phyloP scores from a whole-genome alignment of 2,113 vertebrate genomes.

The pig (Sus scrofa) region T2T-Sscrofa CM000829.6:28401001-28401500 shows the following conservation, averaged over 20 bases:
- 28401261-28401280: not conserved
- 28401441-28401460: slow-evolving; percentile 65
- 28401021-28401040: not conserved
- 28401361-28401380: slow-evolving; percentile 58
- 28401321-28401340: slow-evolving; percentile 51
- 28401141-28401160: slow-evolving; percentile 8
- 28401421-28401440: slow-evolving; percentile 82
- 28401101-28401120: not conserved
- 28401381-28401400: slow-evolving; percentile 80
- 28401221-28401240: slow-evolving; percentile 19
- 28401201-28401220: slow-evolving; percentile 29
- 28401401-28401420: slow-evolving; percentile 68
- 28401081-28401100: not conserved
- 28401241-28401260: slow-evolving; percentile 27
- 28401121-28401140: too few relatives aligned
- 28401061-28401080: not conserved
- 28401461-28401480: slow-evolving; percentile 68
- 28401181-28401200: not conserved
- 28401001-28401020: not conserved
- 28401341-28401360: slow-evolving; percentile 64
- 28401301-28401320: not conserved
- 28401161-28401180: not conserved
- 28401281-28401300: not conserved
- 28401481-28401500: slow-evolving; percentile 61
- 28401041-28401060: not conserved